Evolutionary conservation across 2,888 invertebrate genomes (phyloP).

Genomic region (Eupithecia dodoneata): DNA sequence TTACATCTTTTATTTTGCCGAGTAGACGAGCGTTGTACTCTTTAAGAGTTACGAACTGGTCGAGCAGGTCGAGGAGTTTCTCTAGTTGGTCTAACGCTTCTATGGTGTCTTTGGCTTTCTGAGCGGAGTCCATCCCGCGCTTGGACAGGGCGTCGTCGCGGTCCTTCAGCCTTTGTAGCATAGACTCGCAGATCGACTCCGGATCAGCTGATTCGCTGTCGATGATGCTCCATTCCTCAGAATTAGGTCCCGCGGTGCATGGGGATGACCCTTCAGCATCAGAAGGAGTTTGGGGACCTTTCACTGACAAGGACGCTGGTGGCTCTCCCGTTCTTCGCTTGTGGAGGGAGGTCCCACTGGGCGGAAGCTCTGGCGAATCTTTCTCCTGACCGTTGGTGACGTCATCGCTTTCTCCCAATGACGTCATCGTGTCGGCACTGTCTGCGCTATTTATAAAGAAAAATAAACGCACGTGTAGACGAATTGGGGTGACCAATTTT

Average conservation of each 20-base stretch:
- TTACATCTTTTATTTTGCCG: conserved; percentile 88
- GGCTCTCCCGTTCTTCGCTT: conserved; percentile 76
- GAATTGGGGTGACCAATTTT: conserved; percentile 56
- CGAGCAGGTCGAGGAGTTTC: conserved; percentile 89
- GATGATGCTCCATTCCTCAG: conserved; percentile 67
- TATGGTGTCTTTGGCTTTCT: conserved; percentile 83
- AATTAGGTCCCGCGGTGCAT: conserved; percentile 69
- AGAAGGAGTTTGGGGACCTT: conserved; percentile 69
- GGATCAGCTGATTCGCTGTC: conserved; percentile 66
- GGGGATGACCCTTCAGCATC: conserved; percentile 77
- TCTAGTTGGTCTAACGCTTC: conserved; percentile 91
- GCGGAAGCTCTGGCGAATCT: conserved; percentile 69
- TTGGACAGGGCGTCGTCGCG: conserved; percentile 76
- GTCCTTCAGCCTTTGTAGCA: conserved; percentile 72
- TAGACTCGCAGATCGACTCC: conserved; percentile 69
- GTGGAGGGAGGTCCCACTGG: conserved; percentile 74
- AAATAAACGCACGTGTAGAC: conserved; percentile 76
- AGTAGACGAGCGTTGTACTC: conserved; percentile 89
- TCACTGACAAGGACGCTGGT: conserved; percentile 72
- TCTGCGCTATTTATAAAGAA: conserved; percentile 76
- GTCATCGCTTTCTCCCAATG: conserved; percentile 69
- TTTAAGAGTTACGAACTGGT: conserved; percentile 88
- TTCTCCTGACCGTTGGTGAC: conserved; percentile 59
- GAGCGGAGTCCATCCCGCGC: conserved; percentile 82
- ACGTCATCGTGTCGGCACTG: conserved; percentile 67